Conservation (phyloP, 2,113 vertebrate species). For the Amblyopsis rosae region DNA sequence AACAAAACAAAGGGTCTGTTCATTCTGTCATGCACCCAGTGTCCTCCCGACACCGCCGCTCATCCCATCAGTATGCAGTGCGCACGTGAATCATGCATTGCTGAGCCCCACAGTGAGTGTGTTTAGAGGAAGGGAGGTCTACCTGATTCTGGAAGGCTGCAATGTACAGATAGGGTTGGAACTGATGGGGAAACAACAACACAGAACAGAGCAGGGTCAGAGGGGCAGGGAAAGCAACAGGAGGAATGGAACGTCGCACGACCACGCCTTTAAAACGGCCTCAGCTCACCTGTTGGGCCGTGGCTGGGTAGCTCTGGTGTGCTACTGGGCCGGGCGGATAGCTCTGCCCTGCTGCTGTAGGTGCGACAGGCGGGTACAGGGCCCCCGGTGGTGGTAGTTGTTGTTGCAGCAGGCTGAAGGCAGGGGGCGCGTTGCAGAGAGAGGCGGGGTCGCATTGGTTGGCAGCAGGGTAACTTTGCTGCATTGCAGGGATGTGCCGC, state of each 20-base stretch:
- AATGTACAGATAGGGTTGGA: constrained; percentile 52
- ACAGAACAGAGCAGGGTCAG: constrained; percentile 45
- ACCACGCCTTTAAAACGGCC: not conserved
- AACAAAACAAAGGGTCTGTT: constrained; percentile 28
- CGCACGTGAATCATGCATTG: constrained; percentile 2
- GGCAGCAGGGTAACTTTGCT: constrained; percentile 48
- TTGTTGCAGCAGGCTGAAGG: constrained; percentile 1
- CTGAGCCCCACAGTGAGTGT: constrained; percentile 22
- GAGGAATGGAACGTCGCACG: too few species aligned
- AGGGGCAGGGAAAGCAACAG: not conserved
- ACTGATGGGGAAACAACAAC: constrained; percentile 47
- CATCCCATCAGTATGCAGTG: constrained; percentile 14
- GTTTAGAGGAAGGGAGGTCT: constrained; percentile 43
- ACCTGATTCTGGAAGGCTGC: constrained; percentile 62
- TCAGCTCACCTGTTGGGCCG: constrained; percentile 80
- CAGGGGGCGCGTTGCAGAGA: constrained; percentile 43
- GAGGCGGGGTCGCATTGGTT: constrained; percentile 32
- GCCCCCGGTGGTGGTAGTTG: constrained; percentile 43
- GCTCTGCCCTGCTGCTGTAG: constrained; percentile 13
- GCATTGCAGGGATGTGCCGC: constrained; percentile 32
- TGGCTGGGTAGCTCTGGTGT: constrained; percentile 4
- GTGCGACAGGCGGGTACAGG: constrained; percentile 37
- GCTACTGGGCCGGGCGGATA: constrained; percentile 16
- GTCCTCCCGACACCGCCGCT: constrained; percentile 36
- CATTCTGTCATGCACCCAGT: constrained; percentile 13